Base-by-base conservation (phyloP, 2,888 invertebrate genomes). In the Leucoma salicis region DNA sequence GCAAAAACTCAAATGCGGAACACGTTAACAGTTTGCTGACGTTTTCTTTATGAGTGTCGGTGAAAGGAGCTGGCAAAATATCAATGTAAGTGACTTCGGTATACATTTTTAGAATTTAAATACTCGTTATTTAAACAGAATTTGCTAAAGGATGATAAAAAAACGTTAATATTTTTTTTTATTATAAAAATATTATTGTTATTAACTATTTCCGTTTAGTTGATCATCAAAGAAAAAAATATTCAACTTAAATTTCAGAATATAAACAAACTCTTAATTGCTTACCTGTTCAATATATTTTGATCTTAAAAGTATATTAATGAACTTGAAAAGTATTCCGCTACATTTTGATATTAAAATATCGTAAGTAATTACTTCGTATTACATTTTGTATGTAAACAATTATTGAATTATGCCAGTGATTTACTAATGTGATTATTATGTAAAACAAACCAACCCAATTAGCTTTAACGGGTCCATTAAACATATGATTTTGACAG, bases 1-100 rank as follows among this genome's bases (percentile, higher is more conserved):
- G 78, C 81, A 84, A 86, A 85, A 87, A 86, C 53, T 41, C 42
- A 38, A 47, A 49, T 47, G 53, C 52, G 55, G 55, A 60, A 67
- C 58, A 54, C 63, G 68, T 74, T 72, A 67, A 8, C 69, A 69
- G 73, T 72, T 74, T 68, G 74, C 65, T 72, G 80, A 71, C 76
- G 65, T 74, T 74, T 54, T 53, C 46, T 59, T 61, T 62, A 53
- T n/a, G 33, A 48, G 25, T 37, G 40, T 42, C 45, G 57, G 59
- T 59, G 80, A 82, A 82, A 81, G 73, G 43, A 29, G 13, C 14
- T 27, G n/a, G 27, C 12, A 29, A 29, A 29, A 29, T 29, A 29
- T 13, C 49, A 53, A 60, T 13, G 47, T 46, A 54, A 36, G 43
- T 60, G 53, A 41, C n/a, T 39, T 37, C 43, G 33, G 10, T 15